Conservation (phyloP, 2,797 vertebrate species). For the Coendou prehensilis region DNA sequence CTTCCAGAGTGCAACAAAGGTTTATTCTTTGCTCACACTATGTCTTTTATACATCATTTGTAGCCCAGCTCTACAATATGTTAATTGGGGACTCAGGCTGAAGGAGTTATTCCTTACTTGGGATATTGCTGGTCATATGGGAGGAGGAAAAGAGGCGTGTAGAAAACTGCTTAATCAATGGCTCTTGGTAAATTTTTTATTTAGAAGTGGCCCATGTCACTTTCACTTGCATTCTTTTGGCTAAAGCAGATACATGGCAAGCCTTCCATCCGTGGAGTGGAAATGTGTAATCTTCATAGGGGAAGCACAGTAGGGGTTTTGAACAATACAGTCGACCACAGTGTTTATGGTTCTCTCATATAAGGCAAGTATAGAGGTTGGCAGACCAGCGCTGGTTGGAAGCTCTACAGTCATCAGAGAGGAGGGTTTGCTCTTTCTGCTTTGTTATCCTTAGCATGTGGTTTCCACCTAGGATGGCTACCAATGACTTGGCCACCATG, state of each 20-base stretch:
- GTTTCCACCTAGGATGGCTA: neutral
- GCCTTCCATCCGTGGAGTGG: neutral
- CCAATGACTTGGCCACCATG: neutral
- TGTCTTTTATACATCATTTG: neutral
- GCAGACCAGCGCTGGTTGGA: neutral
- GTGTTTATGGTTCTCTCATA: constrained; percentile 21
- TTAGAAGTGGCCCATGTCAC: neutral
- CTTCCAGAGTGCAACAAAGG: neutral
- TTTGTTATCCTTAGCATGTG: neutral
- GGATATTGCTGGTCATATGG: constrained; percentile 13
- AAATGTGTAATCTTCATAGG: neutral
- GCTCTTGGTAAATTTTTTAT: neutral
- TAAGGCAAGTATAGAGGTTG: neutral
- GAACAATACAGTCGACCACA: neutral
- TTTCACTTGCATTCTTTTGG: constrained; percentile 11
- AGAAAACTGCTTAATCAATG: neutral
- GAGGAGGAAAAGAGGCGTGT: neutral
- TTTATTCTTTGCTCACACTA: neutral
- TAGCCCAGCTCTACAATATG: neutral
- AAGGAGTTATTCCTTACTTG: neutral
- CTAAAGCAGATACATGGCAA: neutral
- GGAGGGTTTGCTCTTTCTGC: neutral
- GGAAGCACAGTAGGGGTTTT: constrained; percentile 4
- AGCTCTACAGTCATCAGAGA: neutral
- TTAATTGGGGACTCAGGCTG: neutral